phyloP scores from a whole-genome alignment of 2,113 vertebrate species.

The Apodemus speciosus region DNA sequence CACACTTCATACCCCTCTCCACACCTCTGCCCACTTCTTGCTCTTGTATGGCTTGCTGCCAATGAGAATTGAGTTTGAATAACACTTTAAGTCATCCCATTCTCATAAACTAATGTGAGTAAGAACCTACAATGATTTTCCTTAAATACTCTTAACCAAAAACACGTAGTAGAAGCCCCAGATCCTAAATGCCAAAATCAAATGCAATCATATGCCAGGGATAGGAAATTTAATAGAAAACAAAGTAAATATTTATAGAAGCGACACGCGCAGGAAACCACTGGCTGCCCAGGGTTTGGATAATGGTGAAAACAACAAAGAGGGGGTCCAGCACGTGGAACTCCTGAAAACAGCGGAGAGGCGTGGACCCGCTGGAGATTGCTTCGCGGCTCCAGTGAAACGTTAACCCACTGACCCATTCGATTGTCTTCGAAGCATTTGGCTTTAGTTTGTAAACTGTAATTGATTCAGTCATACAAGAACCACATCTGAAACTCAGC shows the following conservation, averaged over 20 bases:
- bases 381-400: constrained; percentile 63
- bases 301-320: not conserved
- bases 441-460: constrained; percentile 53
- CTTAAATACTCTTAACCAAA: constrained; percentile 1
- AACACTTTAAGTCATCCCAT: not conserved
- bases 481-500: constrained; percentile 64
- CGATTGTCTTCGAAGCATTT: constrained; percentile 77
- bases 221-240: constrained; percentile 38
- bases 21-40: not conserved
- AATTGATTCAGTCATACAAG: constrained; percentile 60
- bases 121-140: constrained; percentile 34
- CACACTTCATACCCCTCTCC: not conserved
- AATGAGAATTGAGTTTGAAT: not conserved
- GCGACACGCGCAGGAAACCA: not conserved
- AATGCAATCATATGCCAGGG: not conserved
- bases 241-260: constrained; percentile 9
- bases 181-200: not conserved
- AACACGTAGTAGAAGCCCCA: not conserved
- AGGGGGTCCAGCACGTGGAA: constrained; percentile 53
- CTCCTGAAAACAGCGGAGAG: constrained; percentile 60
- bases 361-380: not conserved
- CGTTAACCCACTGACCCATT: constrained; percentile 50
- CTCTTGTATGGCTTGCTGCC: not conserved
- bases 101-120: constrained; percentile 32
- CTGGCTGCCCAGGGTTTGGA: not conserved